These are phyloP conservation scores for Palythoa grandis DNA, from an alignment of 92 coral and sea anemone genomes.

Conservation along the genomic window DNA sequence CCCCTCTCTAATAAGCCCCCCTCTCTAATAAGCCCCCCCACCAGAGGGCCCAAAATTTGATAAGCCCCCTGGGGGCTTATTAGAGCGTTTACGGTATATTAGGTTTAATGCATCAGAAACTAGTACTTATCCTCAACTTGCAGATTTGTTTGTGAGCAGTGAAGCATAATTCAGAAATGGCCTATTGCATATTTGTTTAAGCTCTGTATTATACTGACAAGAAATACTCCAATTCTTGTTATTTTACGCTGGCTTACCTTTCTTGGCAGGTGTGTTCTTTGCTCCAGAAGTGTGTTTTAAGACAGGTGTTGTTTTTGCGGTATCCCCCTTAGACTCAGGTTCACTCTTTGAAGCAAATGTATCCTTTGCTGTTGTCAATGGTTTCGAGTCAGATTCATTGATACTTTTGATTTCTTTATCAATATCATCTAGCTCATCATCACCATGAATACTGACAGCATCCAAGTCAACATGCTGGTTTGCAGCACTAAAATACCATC, in stretches of 20 bases:
- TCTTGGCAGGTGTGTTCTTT: not conserved
- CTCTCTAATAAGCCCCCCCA: no score
- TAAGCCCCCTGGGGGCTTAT: no score
- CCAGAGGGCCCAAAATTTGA: no score
- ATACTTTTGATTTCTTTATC: conserved; percentile 86
- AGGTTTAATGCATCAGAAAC: no score
- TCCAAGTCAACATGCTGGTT: conserved; percentile 76
- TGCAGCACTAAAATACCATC: not conserved
- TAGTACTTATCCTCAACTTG: no score
- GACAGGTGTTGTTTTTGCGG: conserved; percentile 13
- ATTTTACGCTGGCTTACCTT: not conserved
- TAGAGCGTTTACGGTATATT: no score
- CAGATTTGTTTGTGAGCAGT: no score
- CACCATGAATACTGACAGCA: conserved; percentile 99
- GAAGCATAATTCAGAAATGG: no score
- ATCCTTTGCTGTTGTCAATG: conserved; percentile 5
- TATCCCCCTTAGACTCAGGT: not conserved
- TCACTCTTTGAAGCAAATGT: conserved; percentile 6
- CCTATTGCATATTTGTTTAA: no score
- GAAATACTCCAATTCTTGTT: not conserved
- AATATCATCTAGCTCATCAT: conserved; percentile 93
- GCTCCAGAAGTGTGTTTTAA: conserved; percentile 12
- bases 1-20: no score
- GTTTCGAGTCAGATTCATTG: conserved; percentile 51
- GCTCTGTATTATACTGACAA: not conserved